These are phyloP conservation scores for Hycleus cichorii DNA, from an alignment of 1,140 invertebrate species.

Conservation along the genomic window DNA sequence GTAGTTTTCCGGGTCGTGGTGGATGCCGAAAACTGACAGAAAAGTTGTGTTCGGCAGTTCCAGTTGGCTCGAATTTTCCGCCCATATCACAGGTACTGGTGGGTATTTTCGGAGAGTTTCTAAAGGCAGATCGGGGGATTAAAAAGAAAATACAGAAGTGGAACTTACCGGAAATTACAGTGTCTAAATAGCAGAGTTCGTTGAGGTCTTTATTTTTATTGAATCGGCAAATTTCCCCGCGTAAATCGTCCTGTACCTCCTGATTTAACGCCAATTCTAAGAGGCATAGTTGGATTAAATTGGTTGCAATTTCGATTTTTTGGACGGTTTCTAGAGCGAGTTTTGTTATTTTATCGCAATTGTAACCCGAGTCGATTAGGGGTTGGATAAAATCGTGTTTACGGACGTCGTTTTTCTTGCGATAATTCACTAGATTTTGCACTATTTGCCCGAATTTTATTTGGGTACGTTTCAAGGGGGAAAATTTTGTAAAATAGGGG, in stretches of 20 bases:
- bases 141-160: not conserved
- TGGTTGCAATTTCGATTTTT: not conserved
- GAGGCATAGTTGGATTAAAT: conserved; percentile 7
- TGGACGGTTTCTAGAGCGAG: not conserved
- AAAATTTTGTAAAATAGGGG: conserved; percentile 1
- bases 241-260: conserved; percentile 23
- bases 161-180: conserved; percentile 21
- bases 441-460: not conserved
- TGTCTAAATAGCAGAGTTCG: conserved; percentile 21
- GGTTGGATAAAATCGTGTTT: conserved; percentile 8
- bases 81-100: conserved; percentile 4
- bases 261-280: conserved; percentile 20
- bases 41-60: conserved; percentile 6
- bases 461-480: not conserved
- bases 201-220: conserved; percentile 19
- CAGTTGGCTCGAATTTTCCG: not conserved
- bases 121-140: conserved; percentile 7
- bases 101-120: conserved; percentile 27
- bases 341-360: not conserved
- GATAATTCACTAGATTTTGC: not conserved
- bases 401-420: conserved; percentile 20
- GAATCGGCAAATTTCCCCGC: conserved; percentile 23
- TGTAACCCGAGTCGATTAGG: conserved; percentile 13
- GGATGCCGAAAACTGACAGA: conserved; percentile 48
- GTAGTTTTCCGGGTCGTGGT: conserved; percentile 48